Evolutionary conservation across 2,888 invertebrate genomes (phyloP), one percentile per base, ranked within the genome.

Genomic region (Drosophila rellima): DNA sequence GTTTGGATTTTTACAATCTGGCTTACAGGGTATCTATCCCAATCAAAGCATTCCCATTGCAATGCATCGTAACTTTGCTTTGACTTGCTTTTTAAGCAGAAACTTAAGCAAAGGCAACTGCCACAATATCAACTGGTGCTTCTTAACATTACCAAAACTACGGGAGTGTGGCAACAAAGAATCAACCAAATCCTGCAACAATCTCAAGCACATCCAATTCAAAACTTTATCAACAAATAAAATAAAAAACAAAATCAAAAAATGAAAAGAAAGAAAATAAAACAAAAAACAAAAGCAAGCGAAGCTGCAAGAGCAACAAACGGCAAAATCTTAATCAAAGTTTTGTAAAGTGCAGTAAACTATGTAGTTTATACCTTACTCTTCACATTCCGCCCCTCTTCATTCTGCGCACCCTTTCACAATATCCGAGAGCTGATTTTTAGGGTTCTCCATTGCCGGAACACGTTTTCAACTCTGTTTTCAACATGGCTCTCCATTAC

Each of bases 281-380:
- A 1, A 8, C 44, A 37, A 29, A 13, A 76, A 67, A 56, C 23
- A 56, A 73, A 70, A 70, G 63, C 50, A 70, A 63, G 47, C 56
- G 47, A 66, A 52, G 17, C 50, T 45, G 55, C 31, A 66, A 74
- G 55, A 64, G 72, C 84, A 84, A 81, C 79, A 88, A 88, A 78
- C 74, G 78, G 35, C 56, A 78, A 89, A 89, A 88, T 87, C 84
- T 84, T 84, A 84, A 84, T 84, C 84, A 84, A 84, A 84, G 89
- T 84, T 84, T 87, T 64, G 87, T 74, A 70, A 88, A 88, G 83
- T 84, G 81, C 78, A 88, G 89, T 88, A 86, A 84, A 88, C 87
- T 84, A 86, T 83, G 78, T 80, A 82, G 89, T 86, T 83, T 80
- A 78, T 84, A 70, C 47, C 44, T 51, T 52, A 17, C 37, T 39